A percentile compares a stretch with the other conserved stretches of the same genome.
These are phyloP conservation scores for Tribolium castaneum DNA, from an alignment of 1,140 invertebrate species.

Conservation along the genomic window DNA sequence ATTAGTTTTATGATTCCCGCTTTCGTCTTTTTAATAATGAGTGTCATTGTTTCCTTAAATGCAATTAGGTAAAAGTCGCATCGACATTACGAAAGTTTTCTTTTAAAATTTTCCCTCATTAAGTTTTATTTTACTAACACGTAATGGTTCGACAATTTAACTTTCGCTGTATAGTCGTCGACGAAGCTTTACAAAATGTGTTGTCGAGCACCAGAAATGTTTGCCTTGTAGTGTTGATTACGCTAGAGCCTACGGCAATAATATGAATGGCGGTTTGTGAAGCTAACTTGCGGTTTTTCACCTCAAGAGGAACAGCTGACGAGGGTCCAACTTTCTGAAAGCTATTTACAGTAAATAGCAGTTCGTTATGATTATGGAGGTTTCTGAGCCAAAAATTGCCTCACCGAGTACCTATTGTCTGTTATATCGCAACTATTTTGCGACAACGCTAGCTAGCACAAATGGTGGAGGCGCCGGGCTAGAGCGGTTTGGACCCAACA, in stretches of 20 bases:
- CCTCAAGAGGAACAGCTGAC: constrained; percentile 32
- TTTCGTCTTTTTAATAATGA: background rate
- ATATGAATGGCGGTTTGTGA: background rate
- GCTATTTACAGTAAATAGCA: constrained; percentile 24
- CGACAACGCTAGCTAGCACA: background rate
- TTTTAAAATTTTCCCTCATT: too few relatives aligned
- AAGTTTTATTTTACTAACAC: too few relatives aligned
- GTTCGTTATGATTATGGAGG: constrained; percentile 21
- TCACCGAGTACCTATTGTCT: background rate
- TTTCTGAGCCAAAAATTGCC: constrained; percentile 11
- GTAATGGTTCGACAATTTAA: too few relatives aligned
- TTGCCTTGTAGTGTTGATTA: background rate
- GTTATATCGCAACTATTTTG: background rate
- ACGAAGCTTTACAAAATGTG: background rate
- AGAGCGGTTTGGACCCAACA: background rate
- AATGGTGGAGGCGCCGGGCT: constrained; percentile 12
- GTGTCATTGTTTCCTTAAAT: background rate
- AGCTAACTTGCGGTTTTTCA: constrained; percentile 23
- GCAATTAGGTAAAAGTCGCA: background rate
- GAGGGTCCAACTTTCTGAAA: constrained; percentile 12
- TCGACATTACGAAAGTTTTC: background rate
- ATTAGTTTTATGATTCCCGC: background rate
- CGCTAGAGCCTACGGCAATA: background rate
- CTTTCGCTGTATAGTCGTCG: background rate
- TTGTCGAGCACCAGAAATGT: background rate